Evolutionary conservation across 2,797 vertebrate species (phyloP), one percentile per base, ranked within the genome.

Genomic region (Falco cherrug): DNA sequence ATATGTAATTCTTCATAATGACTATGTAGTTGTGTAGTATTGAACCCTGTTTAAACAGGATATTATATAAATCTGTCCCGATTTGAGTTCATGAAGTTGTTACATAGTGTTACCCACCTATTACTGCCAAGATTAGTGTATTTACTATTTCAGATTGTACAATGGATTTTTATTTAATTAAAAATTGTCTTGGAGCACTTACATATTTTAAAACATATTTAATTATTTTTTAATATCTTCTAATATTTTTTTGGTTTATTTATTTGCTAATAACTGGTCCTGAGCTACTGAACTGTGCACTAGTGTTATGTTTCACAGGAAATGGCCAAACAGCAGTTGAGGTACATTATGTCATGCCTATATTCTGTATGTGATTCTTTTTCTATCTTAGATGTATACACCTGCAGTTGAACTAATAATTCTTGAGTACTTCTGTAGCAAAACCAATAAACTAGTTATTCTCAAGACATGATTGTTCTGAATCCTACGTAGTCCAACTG

Each of bases 401-500:
- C 78, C 29, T 87, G 10, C 39, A 11, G 54, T 39, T 81, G 43
- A 43, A 59, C 22, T 80, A 90, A 35, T 65, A 54, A 60, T 73
- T 90, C 8, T 26, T 69, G 19, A 75, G 18, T 70, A 50, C 13
- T 6, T 88, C 31, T 77, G 48, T 47, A 67, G 39, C 43, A 90
- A 84, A 74, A 21, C 11, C 5, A 61, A 26, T 80, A 35, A 80
- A 10, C 7, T 43, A 31, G 11, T 67, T 88, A 33, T 65, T 88
- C 29, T 65, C 24, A 59, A 48, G 43, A 45, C 6, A 25, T 33
- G 13, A 22, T 74, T 88, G 8, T 67, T 81, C 35, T 86, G 33
- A 59, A 35, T 70, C 28, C 51, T 51, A 21, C 1, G 1, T 47
- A 37, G 21, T 69, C 15, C 0, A 3, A 69, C 76, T 39, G 4